Conservation (phyloP, 1,140 invertebrate species). For the Bombus breviceps region DNA sequence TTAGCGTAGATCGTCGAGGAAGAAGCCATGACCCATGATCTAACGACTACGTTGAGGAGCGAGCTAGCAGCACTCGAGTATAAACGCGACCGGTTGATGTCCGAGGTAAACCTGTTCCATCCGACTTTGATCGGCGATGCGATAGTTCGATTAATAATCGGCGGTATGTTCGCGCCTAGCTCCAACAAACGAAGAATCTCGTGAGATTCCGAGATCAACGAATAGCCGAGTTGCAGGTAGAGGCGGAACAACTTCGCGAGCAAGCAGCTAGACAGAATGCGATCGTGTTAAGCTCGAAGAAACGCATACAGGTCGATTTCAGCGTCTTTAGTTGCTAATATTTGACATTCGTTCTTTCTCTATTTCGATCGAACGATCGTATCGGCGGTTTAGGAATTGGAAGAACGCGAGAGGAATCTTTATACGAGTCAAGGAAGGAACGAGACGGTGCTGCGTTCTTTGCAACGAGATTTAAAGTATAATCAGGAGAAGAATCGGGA, state of each 20-base stretch:
- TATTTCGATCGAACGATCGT: neutral
- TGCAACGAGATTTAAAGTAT: constrained; percentile 89
- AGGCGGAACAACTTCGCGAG: constrained; percentile 89
- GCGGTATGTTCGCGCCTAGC: constrained; percentile 72
- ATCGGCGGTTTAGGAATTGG: constrained; percentile 83
- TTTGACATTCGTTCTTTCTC: too few species aligned
- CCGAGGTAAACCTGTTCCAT: constrained; percentile 84
- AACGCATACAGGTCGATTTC: constrained; percentile 86
- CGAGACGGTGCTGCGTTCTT: constrained; percentile 87
- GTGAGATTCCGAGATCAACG: constrained; percentile 86
- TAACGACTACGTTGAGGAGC: constrained; percentile 89
- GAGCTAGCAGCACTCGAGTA: constrained; percentile 91
- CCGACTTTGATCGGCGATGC: neutral
- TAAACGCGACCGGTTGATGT: constrained; percentile 90
- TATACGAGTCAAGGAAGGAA: constrained; percentile 84
- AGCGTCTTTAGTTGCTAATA: too few species aligned
- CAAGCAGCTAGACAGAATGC: constrained; percentile 91
- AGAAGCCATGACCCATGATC: constrained; percentile 83
- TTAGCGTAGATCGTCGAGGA: constrained; percentile 82
- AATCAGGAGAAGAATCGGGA: constrained; percentile 90
- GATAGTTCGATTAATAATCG: constrained; percentile 31
- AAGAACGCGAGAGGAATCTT: constrained; percentile 88
- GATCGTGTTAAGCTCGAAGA: constrained; percentile 89
- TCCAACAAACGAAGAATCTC: constrained; percentile 87
- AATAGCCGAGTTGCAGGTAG: constrained; percentile 86